Evolutionary conservation across 2,888 invertebrate genomes (phyloP), one percentile per base, ranked within the genome.

Genomic region (Amphiduros pacificus): DNA sequence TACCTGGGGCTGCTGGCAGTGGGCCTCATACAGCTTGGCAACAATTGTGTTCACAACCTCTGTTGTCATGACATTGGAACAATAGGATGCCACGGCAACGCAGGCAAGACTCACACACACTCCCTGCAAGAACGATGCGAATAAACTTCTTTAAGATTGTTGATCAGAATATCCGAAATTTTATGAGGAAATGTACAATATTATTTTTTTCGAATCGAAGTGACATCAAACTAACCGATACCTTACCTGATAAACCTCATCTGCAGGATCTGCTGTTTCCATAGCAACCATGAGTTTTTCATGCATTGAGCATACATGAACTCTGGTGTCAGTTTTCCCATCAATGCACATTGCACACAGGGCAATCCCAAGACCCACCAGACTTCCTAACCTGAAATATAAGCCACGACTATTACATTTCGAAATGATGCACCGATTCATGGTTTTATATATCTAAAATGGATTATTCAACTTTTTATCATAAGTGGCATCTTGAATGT

Each of bases 301-400:
- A 24, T 70, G 64, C 14, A 73, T 49, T 5, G 67, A 53, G 17
- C 66, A 60, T 2, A 76, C 71, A 63, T 77, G 76, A 0, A 70
- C 76, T 28, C 76, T 64, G 29, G 72, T 72, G 32, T 77, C 77
- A 17, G 74, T 72, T 59, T 72, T 71, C 1, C 77, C 76, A 55
- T 77, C 76, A 54, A 65, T 62, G 68, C 75, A 77, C 54, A 77
- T 57, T 2, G 74, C 69, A 44, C 71, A 69, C 20, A 78, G 56
- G 56, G 74, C 71, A 55, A 71, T 49, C 11, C 73, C 73, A 41
- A 78, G 61, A 0, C 78, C 77, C 26, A 78, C 64, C 27, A 78
- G 28, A 60, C 71, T 62, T 41, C 77, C 77, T 36, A 66, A 54
- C 58, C 77, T 77, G 63, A 20, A 66, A 54, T 14, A 11, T 11